Evolutionary conservation across 1,140 invertebrate genomes (phyloP), one percentile per base, ranked within the genome.

Genomic region (Monomorium pharaonis): DNA sequence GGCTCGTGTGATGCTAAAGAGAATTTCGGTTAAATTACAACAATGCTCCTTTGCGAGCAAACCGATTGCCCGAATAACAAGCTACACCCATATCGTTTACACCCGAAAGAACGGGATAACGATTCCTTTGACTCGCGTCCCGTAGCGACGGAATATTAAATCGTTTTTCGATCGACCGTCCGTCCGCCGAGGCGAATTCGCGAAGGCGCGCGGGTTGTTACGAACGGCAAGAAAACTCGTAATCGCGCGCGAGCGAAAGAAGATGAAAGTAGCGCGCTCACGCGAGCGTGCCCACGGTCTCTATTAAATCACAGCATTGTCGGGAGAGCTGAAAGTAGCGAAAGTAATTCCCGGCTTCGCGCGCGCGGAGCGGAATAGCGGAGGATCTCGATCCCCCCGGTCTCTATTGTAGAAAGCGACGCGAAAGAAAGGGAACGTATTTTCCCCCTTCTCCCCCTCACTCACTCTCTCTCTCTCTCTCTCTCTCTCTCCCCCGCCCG

Each of bases 241-340:
- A 86, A 89, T 88, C 37, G 37, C 84, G 67, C 60, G 60, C 76
- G 37, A 56, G 78, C 77, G 44, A 86, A 18, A 58, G 77, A 86
- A 76, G 60, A 89, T 63, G 89, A 90, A 90, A 90, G 89, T 89
- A 69, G 62, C 33, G 74, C 54, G 6, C 16, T 60, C 72, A 69
- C 56, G 30, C 18, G 33, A 58, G 51, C 56, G 47, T 65, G 33
- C 47, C 62, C 65, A 21, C 51, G 47, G 65, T 89, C 74, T 56
- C 74, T 74, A 84, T 90, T 81, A 84, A 80, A 87, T 87, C 85
- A 87, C 75, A 49, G 65, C 56, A 74, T 80, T 62, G 75, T 85
- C 58, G 72, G 70, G 72, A 80, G 85, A 89, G 86, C 75, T 85
- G 89, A 90, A 90, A 90, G 89, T 78, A 89, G 89, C 89, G 89